Evolutionary conservation across 2,113 vertebrate species (phyloP).

Genomic region (Anseranas semipalmata): DNA sequence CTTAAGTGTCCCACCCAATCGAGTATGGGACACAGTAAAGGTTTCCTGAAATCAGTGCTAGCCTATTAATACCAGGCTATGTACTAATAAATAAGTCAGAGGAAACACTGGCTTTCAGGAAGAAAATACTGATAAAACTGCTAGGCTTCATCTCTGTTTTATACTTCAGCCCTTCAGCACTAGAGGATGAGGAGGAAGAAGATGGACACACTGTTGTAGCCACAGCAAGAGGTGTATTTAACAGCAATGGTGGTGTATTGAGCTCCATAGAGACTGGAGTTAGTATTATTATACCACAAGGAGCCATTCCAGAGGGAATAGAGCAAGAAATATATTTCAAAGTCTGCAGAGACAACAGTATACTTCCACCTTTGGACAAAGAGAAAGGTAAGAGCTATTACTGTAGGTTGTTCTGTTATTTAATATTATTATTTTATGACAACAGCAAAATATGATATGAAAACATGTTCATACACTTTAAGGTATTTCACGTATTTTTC

Average conservation of each 20-base stretch:
- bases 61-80: not conserved
- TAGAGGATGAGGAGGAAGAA: constrained; percentile 96
- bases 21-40: not conserved
- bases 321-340: constrained; percentile 99
- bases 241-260: constrained; percentile 94
- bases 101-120: not conserved
- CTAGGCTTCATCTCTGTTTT: not conserved
- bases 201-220: constrained; percentile 98
- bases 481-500: rapidly evolving
- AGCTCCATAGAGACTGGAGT: constrained; percentile 98
- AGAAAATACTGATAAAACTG: not conserved
- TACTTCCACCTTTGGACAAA: constrained; percentile 97
- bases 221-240: constrained; percentile 95
- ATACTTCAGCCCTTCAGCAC: constrained; percentile 85
- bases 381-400: constrained; percentile 88
- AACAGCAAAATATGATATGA: not conserved
- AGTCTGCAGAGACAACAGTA: constrained; percentile 98
- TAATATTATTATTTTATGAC: not conserved
- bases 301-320: constrained; percentile 94
- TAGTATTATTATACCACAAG: constrained; percentile 98
- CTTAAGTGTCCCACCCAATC: not conserved
- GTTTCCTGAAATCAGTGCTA: not conserved
- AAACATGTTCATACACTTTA: not conserved
- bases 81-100: not conserved
- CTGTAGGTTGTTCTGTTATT: not conserved